Evolutionary conservation across 2,797 vertebrate genomes (phyloP).

Genomic region (Chloroceryle inda): DNA sequence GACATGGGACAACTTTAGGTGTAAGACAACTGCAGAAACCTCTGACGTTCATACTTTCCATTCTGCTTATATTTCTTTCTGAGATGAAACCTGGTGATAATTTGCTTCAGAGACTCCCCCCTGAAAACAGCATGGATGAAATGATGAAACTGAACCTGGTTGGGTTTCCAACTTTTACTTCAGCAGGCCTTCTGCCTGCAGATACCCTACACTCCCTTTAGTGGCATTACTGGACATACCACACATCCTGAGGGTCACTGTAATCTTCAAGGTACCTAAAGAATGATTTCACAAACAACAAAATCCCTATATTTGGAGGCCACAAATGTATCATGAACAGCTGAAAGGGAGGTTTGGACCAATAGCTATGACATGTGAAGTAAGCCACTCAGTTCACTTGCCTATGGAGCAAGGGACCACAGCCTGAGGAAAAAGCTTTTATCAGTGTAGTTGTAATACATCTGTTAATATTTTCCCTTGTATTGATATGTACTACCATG

Average conservation of each 20-base stretch:
- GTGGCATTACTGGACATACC: background rate
- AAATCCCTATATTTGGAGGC: background rate
- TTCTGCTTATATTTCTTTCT: background rate
- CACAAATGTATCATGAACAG: background rate
- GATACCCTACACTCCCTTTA: background rate
- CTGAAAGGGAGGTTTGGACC: background rate
- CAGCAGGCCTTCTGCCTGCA: background rate
- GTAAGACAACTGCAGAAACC: background rate
- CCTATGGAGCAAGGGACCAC: background rate
- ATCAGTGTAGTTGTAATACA: background rate
- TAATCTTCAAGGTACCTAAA: background rate
- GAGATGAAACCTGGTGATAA: background rate
- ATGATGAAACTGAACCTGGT: background rate
- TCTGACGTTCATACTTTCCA: background rate
- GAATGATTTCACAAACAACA: background rate
- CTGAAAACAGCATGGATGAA: background rate
- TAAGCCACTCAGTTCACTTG: background rate
- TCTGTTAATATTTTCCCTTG: background rate
- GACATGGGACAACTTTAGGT: background rate
- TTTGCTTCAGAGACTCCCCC: background rate
- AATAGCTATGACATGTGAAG: background rate
- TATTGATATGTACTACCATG: background rate
- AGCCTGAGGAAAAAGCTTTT: background rate
- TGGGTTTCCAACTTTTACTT: background rate
- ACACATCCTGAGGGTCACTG: rapidly evolving